Conservation (phyloP, 2,888 invertebrate genomes). For the Clistopyga incitator region DNA sequence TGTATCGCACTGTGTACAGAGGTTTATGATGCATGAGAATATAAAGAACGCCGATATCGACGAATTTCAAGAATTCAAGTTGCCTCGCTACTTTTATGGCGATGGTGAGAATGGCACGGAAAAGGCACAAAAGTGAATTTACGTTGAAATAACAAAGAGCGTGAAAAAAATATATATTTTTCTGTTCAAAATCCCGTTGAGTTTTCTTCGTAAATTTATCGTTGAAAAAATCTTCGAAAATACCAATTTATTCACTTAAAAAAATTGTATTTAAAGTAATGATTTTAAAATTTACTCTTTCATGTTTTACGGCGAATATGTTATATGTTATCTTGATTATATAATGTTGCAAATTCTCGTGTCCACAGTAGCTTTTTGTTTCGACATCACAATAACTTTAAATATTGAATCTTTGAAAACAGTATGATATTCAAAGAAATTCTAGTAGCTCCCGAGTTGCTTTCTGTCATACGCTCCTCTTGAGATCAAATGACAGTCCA, state of each 20-base stretch:
- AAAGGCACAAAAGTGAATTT: neutral
- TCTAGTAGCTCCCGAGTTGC: neutral
- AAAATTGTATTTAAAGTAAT: too few species aligned
- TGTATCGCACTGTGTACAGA: neutral
- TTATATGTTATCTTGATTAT: too few species aligned
- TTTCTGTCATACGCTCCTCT: neutral
- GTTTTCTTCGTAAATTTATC: neutral
- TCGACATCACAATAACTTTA: too few species aligned
- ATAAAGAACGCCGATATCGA: slow-evolving; percentile 12
- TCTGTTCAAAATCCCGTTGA: neutral
- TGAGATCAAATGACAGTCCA: neutral
- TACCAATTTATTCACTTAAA: too few species aligned
- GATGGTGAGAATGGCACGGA: neutral
- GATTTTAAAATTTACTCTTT: too few species aligned
- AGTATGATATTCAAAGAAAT: neutral
- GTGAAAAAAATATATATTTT: neutral
- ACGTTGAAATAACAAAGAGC: neutral
- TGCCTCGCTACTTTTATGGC: slow-evolving; percentile 22
- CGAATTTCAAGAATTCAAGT: slow-evolving; percentile 32
- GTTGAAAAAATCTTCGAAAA: neutral
- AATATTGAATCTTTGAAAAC: neutral
- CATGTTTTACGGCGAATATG: neutral
- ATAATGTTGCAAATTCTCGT: too few species aligned
- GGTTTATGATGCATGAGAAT: neutral
- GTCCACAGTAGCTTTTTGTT: too few species aligned